Evolutionary conservation across 2,888 invertebrate species (phyloP).

Genomic region (Scaptomyza reducta): DNA sequence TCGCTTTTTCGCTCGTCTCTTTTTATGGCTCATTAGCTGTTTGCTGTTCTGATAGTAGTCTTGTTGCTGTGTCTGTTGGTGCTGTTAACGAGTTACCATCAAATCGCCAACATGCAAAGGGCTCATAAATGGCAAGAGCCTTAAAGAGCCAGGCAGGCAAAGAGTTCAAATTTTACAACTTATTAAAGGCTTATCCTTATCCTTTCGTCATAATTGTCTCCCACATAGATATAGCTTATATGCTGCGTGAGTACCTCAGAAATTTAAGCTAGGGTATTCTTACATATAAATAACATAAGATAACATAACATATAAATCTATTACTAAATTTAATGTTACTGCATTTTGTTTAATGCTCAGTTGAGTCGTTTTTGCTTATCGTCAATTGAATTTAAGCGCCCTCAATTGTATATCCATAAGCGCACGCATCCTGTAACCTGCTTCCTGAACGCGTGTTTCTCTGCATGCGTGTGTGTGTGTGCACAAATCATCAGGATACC

Average conservation of each 20-base stretch:
- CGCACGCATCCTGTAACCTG: conserved; percentile 50
- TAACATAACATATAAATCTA: too few relatives aligned
- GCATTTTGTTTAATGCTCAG: not conserved
- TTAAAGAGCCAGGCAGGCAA: not conserved
- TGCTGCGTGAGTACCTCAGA: too few relatives aligned
- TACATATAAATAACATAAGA: too few relatives aligned
- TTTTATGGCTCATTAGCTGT: conserved; percentile 57
- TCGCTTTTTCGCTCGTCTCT: conserved; percentile 29
- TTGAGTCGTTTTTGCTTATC: conserved; percentile 17
- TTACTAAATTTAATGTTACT: conserved; percentile 14
- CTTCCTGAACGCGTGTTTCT: conserved; percentile 28
- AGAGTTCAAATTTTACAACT: conserved; percentile 10
- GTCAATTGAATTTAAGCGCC: conserved; percentile 55
- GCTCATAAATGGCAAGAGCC: conserved; percentile 44
- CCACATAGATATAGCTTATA: conserved; percentile 16
- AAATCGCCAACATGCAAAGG: conserved; percentile 60
- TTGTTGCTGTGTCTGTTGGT: conserved; percentile 9
- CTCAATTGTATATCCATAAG: conserved; percentile 59
- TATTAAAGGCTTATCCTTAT: conserved; percentile 36
- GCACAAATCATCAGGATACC: conserved; percentile 48
- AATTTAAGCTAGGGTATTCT: too few relatives aligned
- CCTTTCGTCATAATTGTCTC: not conserved
- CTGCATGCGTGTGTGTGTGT: conserved; percentile 34
- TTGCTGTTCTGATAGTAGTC: not conserved
- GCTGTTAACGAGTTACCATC: conserved; percentile 47